Evolutionary conservation across 2,113 vertebrate genomes (phyloP), one percentile per base, ranked within the genome.

Genomic region (Barnardius zonarius): DNA sequence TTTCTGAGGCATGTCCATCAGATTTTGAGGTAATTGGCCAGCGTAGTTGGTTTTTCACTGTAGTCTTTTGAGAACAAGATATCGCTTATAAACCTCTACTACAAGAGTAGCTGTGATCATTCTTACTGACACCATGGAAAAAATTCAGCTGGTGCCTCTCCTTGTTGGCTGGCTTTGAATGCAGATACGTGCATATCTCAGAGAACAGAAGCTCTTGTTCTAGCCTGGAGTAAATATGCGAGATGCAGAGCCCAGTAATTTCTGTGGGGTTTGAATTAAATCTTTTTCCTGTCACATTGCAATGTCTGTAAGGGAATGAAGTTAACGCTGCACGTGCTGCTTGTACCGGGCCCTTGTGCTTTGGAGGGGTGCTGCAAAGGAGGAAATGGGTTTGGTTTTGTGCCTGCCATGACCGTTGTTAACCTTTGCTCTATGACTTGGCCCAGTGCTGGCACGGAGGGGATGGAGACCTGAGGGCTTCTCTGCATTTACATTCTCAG

Each of bases 1-100:
- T 92, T 94, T 94, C 88, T 91, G 93, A 86, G 93, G 54, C 64
- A 48, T 59, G 88, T 90, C 90, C 13, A 0, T 89, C 90, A 86
- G 75, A 77, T 96, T 83, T 86, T 0, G 9, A 77, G 75, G 64
- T 88, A 88, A 95, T 92, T 92, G 93, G 75, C 79, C 82, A 39
- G 51, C 8, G 1, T 72, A 44, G 72, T 17, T 74, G 31, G 12
- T 63, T 89, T 84, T 51, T 46, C 74, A 28, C n/a, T 52, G 59
- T 54, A 68, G 49, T 55, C n/a, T 69, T 88, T 73, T 92, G 72
- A 30, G 83, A 76, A 74, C 30, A 72, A 95, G 85, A 10, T 88
- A 63, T 87, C 90, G 84, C 57, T 93, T 17, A 46, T 63, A 49
- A 70, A 41, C 37, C 70, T 59, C 30, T 55, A 68, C 41, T 54